These are phyloP conservation scores for Athene cunicularia DNA, from an alignment of 2,113 vertebrate species.

Conservation along the genomic window DNA sequence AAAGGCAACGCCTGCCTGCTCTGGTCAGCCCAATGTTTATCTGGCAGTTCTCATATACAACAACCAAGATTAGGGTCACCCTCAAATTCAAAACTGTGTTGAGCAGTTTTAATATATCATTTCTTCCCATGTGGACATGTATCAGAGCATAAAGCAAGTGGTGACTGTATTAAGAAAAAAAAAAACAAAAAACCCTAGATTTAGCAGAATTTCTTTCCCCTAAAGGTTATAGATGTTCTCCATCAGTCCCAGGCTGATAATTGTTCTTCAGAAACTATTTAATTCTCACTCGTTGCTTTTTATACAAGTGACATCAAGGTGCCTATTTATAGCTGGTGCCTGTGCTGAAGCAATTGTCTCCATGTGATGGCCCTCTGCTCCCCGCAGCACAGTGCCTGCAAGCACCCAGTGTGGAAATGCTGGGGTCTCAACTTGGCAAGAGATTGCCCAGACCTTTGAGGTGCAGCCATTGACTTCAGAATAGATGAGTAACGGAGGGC, in stretches of 20 bases:
- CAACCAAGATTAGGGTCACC: not conserved
- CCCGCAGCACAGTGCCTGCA: too few species aligned
- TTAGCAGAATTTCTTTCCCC: not conserved
- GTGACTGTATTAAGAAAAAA: not conserved
- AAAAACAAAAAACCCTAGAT: not conserved
- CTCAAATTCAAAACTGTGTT: not conserved
- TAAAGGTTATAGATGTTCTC: not conserved
- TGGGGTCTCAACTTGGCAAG: accelerated
- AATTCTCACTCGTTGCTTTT: not conserved
- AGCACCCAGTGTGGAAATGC: not conserved
- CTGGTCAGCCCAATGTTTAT: not conserved
- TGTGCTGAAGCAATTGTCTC: not conserved
- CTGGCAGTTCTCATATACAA: not conserved
- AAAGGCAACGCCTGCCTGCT: not conserved
- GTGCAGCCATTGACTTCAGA: not conserved
- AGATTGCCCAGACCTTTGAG: not conserved
- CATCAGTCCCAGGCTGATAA: not conserved
- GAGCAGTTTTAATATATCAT: not conserved
- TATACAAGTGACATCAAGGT: not conserved
- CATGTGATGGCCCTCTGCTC: accelerated
- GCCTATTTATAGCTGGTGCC: not conserved
- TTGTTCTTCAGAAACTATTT: not conserved
- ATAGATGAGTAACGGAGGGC: not conserved
- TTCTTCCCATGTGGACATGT: not conserved
- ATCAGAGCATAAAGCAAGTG: not conserved